Conservation (phyloP, 2,888 invertebrate genomes). For the Leucania comma region DNA sequence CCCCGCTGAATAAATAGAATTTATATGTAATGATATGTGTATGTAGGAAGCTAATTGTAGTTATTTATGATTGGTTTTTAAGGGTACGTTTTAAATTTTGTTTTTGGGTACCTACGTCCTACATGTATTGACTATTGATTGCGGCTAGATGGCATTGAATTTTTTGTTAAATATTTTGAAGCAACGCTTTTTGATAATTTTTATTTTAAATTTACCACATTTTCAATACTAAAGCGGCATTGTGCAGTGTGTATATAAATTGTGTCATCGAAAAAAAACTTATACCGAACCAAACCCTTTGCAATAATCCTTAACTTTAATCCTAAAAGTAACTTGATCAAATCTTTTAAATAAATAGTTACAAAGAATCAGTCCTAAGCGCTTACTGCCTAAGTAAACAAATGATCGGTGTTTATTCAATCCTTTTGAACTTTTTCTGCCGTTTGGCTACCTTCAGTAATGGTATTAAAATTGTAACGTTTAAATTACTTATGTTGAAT, state of each 20-base stretch:
- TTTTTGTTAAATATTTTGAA: neutral
- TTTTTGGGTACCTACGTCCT: conserved; percentile 18
- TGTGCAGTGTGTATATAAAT: neutral
- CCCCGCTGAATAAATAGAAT: conserved; percentile 61
- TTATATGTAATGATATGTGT: conserved; percentile 64
- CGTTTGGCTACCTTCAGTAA: neutral
- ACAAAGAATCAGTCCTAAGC: conserved; percentile 26
- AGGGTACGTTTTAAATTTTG: conserved; percentile 25
- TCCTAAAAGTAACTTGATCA: neutral
- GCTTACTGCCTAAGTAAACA: conserved; percentile 35
- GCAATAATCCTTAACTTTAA: neutral
- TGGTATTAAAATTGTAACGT: conserved; percentile 10
- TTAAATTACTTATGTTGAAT: conserved; percentile 15
- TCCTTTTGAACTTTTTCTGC: conserved; percentile 33
- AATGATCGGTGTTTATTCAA: conserved; percentile 51
- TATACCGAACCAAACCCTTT: neutral
- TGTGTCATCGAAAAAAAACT: neutral
- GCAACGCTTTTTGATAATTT: neutral
- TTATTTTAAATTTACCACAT: too few species aligned
- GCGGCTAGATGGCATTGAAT: neutral
- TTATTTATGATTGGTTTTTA: conserved; percentile 54
- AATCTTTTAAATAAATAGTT: conserved; percentile 28
- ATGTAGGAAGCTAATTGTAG: conserved; percentile 55
- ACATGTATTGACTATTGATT: conserved; percentile 35
- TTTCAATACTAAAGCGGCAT: too few species aligned